Conservation (phyloP, 2,888 invertebrate genomes). For the Platycheirus albimanus region DNA sequence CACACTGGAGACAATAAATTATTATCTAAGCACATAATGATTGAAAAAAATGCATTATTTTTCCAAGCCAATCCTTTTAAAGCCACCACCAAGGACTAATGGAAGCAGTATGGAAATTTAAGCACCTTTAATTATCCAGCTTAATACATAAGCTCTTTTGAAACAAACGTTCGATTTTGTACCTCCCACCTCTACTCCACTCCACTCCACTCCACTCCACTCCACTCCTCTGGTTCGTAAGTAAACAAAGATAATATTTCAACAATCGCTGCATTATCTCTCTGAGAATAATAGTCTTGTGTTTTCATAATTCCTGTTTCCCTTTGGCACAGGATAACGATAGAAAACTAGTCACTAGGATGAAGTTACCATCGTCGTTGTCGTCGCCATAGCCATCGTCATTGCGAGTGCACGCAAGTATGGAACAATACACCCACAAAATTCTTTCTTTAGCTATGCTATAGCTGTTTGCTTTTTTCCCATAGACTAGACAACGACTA, state of each 20-base stretch:
- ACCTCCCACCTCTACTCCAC: not conserved
- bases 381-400: not conserved
- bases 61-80: no score
- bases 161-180: slow-evolving; percentile 18
- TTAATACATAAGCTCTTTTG: not conserved
- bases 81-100: no score
- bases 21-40: no score
- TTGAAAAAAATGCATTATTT: no score
- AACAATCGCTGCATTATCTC: slow-evolving; percentile 57
- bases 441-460: not conserved
- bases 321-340: slow-evolving; percentile 35
- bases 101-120: not conserved
- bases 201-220: not conserved
- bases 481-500: not conserved
- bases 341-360: slow-evolving; percentile 44
- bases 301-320: slow-evolving; percentile 46
- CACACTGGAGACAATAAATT: no score
- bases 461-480: not conserved
- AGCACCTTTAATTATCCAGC: not conserved
- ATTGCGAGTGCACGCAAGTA: slow-evolving; percentile 36
- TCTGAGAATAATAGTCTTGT: slow-evolving; percentile 34
- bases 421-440: slow-evolving; percentile 23
- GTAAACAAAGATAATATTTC: slow-evolving; percentile 47
- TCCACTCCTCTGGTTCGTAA: not conserved
- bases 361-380: slow-evolving; percentile 38